Percentiles rank a stretch among this genome's conserved stretches.
Conservation (phyloP, 2,888 invertebrate genomes). For the Bombylius major region DNA sequence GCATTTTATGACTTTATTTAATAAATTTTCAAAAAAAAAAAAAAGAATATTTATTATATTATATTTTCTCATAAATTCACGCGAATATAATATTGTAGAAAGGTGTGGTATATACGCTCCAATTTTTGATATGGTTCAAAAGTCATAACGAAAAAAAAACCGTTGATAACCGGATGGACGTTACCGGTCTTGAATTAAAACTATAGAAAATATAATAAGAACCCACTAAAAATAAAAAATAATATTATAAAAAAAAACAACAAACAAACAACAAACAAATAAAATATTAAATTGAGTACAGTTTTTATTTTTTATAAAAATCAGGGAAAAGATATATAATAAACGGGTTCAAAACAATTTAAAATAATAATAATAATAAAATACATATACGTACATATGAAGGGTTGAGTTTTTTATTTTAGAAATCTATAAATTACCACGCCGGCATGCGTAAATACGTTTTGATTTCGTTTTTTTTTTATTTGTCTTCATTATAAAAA, state of each 20-base stretch:
- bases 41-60: too few species aligned
- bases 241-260: neutral
- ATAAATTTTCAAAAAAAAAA: too few species aligned
- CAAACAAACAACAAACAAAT: too few species aligned
- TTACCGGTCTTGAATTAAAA: neutral
- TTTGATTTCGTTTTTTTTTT: neutral
- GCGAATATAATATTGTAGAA: too few species aligned
- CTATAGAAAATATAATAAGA: neutral
- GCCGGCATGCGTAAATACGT: neutral
- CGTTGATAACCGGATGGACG: conserved; percentile 3
- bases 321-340: neutral
- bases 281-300: too few species aligned
- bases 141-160: neutral
- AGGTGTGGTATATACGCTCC: neutral
- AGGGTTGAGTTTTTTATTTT: neutral
- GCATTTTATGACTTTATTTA: too few species aligned
- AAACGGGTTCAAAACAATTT: neutral
- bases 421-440: neutral
- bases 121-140: neutral
- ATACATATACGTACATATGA: neutral
- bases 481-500: neutral
- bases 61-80: too few species aligned
- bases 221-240: neutral
- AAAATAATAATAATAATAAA: too few species aligned
- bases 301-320: too few species aligned